phyloP scores from a whole-genome alignment of 2,113 vertebrate genomes.

The Copsychus sechellarum region DNA sequence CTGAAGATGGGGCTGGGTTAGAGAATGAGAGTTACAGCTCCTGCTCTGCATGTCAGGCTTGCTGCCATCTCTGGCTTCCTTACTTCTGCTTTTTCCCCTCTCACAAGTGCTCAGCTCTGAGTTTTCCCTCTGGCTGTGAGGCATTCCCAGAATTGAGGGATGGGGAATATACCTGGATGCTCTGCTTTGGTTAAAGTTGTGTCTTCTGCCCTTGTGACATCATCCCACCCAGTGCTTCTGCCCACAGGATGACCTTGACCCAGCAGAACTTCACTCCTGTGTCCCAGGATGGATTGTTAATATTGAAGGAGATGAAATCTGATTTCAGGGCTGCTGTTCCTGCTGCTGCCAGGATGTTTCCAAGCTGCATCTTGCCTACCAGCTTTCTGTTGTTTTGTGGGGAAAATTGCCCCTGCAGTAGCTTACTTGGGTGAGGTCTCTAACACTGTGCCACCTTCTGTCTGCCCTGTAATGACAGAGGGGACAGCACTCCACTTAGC shows the following conservation, averaged over 20 bases:
- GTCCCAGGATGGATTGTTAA: background rate
- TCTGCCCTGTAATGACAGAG: background rate
- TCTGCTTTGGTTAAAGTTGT: background rate
- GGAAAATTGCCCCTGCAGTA: background rate
- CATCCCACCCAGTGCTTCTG: background rate
- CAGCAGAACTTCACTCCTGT: background rate
- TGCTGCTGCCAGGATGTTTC: background rate
- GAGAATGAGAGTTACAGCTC: background rate
- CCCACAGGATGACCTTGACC: fast-evolving
- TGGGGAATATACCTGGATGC: fast-evolving
- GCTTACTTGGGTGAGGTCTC: background rate
- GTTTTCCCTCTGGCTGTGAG: background rate
- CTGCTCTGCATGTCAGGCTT: background rate
- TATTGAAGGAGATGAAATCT: background rate
- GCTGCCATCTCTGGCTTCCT: background rate
- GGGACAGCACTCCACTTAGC: background rate
- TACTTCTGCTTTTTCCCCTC: background rate
- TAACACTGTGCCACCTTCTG: fast-evolving
- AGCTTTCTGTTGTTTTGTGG: background rate
- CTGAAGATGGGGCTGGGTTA: background rate
- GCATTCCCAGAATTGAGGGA: background rate
- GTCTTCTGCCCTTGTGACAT: background rate
- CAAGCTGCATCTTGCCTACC: background rate
- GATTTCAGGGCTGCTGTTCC: background rate
- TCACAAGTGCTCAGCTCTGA: background rate